Evolutionary conservation across 2,888 invertebrate species (phyloP).

Genomic region (Quadroppia sp.): DNA sequence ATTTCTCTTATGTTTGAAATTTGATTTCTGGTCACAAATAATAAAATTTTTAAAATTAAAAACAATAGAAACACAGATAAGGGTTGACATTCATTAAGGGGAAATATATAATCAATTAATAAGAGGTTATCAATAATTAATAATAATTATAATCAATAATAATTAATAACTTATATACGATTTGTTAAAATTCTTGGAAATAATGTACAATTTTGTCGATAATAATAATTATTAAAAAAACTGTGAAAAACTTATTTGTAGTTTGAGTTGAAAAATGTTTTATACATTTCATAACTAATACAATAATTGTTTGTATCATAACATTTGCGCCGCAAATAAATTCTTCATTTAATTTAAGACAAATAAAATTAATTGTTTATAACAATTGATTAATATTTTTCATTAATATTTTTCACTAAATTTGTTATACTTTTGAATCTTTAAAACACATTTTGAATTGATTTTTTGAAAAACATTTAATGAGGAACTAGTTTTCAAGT

Average conservation of each 20-base stretch:
- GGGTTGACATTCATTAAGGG: constrained; percentile 15
- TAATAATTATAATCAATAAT: constrained; percentile 33
- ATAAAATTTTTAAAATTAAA: constrained; percentile 29
- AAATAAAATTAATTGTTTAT: constrained; percentile 24
- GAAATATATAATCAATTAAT: not conserved
- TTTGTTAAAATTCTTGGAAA: constrained; percentile 26
- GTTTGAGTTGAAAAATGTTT: not conserved
- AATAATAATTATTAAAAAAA: not conserved
- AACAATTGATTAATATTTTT: constrained; percentile 34
- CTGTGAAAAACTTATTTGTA: not conserved
- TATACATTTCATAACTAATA: constrained; percentile 21
- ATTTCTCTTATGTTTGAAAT: constrained; percentile 23
- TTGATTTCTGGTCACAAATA: constrained; percentile 38
- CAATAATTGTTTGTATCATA: constrained; percentile 16
- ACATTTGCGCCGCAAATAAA: constrained; percentile 38
- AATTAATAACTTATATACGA: constrained; percentile 36
- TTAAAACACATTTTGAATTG: not conserved
- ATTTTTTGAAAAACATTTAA: constrained; percentile 31
- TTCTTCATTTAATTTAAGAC: not conserved
- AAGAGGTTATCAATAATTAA: constrained; percentile 33
- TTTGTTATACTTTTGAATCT: not conserved
- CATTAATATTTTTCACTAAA: not conserved
- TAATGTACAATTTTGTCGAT: constrained; percentile 22
- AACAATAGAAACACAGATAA: constrained; percentile 28
- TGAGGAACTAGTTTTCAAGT: constrained; percentile 36